Evolutionary conservation across 2,113 vertebrate species (phyloP).

Genomic region (Dunckerocampus dactyliophorus): DNA sequence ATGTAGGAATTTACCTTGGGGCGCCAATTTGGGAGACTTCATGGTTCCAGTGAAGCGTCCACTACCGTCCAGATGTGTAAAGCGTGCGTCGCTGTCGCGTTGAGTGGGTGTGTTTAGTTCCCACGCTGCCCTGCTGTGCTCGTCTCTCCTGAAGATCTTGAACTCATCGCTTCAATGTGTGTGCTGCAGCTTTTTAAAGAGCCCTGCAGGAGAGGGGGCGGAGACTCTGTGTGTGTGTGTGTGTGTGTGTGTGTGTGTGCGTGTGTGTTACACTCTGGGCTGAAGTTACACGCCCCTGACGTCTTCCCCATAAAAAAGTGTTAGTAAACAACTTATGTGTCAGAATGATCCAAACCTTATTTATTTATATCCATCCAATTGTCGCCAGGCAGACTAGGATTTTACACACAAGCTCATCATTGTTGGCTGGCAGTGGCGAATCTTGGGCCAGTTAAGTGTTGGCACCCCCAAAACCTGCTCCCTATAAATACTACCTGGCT

Average conservation of each 20-base stretch:
- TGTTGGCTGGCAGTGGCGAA: too few relatives aligned
- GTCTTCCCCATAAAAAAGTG: slow-evolving; percentile 37
- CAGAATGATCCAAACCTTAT: background rate
- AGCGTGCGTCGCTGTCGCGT: background rate
- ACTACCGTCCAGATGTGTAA: background rate
- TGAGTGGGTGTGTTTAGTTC: slow-evolving; percentile 6
- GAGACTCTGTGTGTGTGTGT: slow-evolving; percentile 1
- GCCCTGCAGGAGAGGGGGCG: slow-evolving; percentile 41
- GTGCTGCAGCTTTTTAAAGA: slow-evolving; percentile 55
- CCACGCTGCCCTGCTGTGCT: background rate
- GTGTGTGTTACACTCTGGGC: background rate
- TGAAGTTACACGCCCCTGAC: slow-evolving; percentile 39
- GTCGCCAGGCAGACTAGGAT: background rate
- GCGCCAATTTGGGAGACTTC: slow-evolving; percentile 72
- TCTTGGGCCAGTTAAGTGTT: too few relatives aligned
- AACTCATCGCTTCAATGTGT: slow-evolving; percentile 2
- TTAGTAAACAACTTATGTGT: slow-evolving; percentile 64
- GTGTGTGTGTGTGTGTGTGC: background rate
- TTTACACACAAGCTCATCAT: too few relatives aligned
- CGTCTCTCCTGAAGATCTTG: background rate
- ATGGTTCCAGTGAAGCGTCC: slow-evolving; percentile 48
- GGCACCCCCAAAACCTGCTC: too few relatives aligned
- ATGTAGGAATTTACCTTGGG: slow-evolving; percentile 41
- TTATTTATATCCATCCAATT: slow-evolving; percentile 2
- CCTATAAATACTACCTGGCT: too few relatives aligned